These are phyloP conservation scores for Saccostrea echinata DNA, from an alignment of 1,140 invertebrate species.

Conservation along the genomic window DNA sequence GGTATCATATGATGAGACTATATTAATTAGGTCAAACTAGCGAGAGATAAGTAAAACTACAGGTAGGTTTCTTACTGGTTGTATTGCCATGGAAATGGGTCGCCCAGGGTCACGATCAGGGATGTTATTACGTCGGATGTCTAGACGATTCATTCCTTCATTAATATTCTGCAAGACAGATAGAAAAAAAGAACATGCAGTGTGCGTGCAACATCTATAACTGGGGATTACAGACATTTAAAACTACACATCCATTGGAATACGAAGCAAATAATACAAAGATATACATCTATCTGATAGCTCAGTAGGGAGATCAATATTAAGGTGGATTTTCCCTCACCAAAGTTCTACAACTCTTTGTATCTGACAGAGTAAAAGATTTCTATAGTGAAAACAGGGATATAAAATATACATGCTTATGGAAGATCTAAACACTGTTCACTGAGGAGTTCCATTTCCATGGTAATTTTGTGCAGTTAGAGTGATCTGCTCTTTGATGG, in stretches of 20 bases:
- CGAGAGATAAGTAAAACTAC: neutral
- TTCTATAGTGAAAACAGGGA: neutral
- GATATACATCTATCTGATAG: neutral
- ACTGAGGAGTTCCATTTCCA: no score
- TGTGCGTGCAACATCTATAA: neutral
- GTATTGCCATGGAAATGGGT: constrained; percentile 22
- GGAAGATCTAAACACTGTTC: no score
- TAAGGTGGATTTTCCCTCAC: neutral
- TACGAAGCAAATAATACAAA: neutral
- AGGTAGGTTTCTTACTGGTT: constrained; percentile 23
- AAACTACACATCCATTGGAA: no score
- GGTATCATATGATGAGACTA: no score
- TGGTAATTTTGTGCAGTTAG: no score
- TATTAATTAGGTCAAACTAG: neutral
- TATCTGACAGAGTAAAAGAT: no score
- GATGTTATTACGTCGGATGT: constrained; percentile 13
- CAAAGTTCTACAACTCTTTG: neutral
- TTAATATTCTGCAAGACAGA: constrained; percentile 40
- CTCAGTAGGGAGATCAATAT: neutral
- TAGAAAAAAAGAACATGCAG: constrained; percentile 21
- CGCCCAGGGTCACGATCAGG: constrained; percentile 5
- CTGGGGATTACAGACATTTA: neutral
- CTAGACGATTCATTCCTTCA: constrained; percentile 15
- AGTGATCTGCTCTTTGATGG: no score
- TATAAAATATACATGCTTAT: no score